These are phyloP conservation scores for Drosophila sucinea DNA, from an alignment of 1,140 invertebrate genomes.

Conservation along the genomic window DNA sequence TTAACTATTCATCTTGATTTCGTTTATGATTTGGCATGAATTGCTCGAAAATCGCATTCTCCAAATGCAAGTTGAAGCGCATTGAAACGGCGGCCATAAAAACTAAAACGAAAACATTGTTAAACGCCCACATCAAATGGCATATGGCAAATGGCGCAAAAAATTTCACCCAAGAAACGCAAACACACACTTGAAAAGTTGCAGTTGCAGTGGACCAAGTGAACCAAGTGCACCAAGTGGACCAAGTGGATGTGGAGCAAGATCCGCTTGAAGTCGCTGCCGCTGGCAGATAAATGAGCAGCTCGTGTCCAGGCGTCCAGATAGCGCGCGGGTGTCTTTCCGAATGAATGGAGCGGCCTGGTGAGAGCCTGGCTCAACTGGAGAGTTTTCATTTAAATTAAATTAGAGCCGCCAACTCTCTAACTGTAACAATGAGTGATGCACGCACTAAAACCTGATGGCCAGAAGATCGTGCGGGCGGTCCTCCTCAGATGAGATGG, in stretches of 20 bases:
- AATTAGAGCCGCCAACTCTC: slow-evolving; percentile 77
- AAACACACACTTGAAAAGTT: slow-evolving; percentile 55
- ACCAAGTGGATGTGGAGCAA: slow-evolving; percentile 56
- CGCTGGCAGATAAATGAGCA: slow-evolving; percentile 64
- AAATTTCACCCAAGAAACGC: slow-evolving; percentile 64
- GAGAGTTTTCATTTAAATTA: slow-evolving; percentile 74
- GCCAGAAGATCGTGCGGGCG: slow-evolving; percentile 5
- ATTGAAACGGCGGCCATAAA: slow-evolving; percentile 68
- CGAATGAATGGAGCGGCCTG: slow-evolving; percentile 4
- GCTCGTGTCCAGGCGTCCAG: slow-evolving; percentile 21
- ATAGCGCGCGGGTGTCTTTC: slow-evolving; percentile 53
- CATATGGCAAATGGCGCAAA: slow-evolving; percentile 28
- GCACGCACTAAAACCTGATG: slow-evolving; percentile 75
- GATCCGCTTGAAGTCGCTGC: slow-evolving; percentile 53
- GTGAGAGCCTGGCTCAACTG: not conserved
- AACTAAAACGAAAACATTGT: slow-evolving; percentile 57
- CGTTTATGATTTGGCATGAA: slow-evolving; percentile 29
- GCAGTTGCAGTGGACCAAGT: slow-evolving; percentile 24
- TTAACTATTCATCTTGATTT: not conserved
- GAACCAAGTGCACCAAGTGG: slow-evolving; percentile 16
- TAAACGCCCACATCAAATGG: slow-evolving; percentile 56
- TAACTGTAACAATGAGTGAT: slow-evolving; percentile 82
- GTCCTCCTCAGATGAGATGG: slow-evolving; percentile 33
- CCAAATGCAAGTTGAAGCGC: slow-evolving; percentile 59
- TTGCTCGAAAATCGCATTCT: not conserved